Conservation (phyloP, 2,113 vertebrate species). For the Protomyctophum bolini region DNA sequence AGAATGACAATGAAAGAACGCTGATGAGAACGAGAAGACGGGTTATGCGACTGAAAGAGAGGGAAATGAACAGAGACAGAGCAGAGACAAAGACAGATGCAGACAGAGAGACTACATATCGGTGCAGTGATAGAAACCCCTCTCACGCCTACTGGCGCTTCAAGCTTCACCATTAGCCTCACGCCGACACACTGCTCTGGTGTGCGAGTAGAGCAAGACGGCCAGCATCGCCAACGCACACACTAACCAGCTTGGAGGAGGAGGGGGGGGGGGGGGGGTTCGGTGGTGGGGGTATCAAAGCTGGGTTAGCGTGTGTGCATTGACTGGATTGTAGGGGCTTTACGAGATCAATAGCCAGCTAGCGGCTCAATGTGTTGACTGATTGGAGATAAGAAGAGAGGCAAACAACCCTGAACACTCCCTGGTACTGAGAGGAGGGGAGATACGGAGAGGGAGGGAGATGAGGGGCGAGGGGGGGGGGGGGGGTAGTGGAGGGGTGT, state of each 20-base stretch:
- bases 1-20: too few species aligned
- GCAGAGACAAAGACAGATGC: not conserved
- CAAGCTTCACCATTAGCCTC: not conserved
- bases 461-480: too few species aligned
- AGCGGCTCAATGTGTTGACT: constrained; percentile 52
- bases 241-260: constrained; percentile 28
- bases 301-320: constrained; percentile 56
- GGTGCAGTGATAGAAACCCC: not conserved
- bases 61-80: not conserved
- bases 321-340: constrained; percentile 66
- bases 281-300: constrained; percentile 45
- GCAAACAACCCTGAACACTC: constrained; percentile 45
- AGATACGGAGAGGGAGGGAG: too few species aligned
- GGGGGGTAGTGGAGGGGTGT: too few species aligned
- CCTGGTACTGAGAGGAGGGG: constrained; percentile 7
- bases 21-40: too few species aligned
- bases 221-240: constrained; percentile 1
- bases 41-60: not conserved
- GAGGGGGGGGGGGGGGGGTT: not conserved
- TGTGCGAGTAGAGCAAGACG: constrained; percentile 20
- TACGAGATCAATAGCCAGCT: constrained; percentile 59
- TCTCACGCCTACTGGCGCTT: not conserved
- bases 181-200: constrained; percentile 14
- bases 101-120: not conserved
- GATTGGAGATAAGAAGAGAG: constrained; percentile 54